These are phyloP conservation scores for Eilema depressum DNA, from an alignment of 2,888 invertebrate species.

Conservation along the genomic window DNA sequence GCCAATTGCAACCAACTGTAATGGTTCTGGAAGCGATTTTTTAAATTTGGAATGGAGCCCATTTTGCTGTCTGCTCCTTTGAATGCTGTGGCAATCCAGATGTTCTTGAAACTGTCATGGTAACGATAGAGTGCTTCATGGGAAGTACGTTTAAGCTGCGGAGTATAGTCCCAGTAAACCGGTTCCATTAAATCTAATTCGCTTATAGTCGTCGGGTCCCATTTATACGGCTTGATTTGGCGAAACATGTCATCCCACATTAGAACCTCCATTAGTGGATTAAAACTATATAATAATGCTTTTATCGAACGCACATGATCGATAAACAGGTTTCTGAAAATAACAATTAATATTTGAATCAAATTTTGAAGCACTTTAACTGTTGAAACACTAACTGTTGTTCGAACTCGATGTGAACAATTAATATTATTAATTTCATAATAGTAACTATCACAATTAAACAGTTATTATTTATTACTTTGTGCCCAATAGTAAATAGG, in stretches of 20 bases:
- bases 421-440: neutral
- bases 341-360: no score
- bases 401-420: no score
- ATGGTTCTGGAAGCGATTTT: conserved; percentile 90
- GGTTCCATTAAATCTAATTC: conserved; percentile 87
- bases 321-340: conserved; percentile 87
- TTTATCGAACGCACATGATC: conserved; percentile 88
- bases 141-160: conserved; percentile 54
- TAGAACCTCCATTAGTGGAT: conserved; percentile 86
- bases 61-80: conserved; percentile 91
- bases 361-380: no score
- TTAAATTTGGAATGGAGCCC: conserved; percentile 84
- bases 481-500: no score
- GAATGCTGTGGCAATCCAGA: conserved; percentile 95
- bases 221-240: conserved; percentile 78
- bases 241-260: conserved; percentile 95
- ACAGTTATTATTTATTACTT: no score
- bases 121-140: conserved; percentile 65
- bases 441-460: neutral
- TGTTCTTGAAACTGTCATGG: conserved; percentile 85
- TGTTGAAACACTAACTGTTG: no score
- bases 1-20: conserved; percentile 90
- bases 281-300: conserved; percentile 75
- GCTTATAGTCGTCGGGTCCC: conserved; percentile 71
- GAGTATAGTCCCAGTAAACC: conserved; percentile 90